These are phyloP conservation scores for Heptranchias perlo DNA, from an alignment of 2,113 vertebrate species.

Conservation along the genomic window DNA sequence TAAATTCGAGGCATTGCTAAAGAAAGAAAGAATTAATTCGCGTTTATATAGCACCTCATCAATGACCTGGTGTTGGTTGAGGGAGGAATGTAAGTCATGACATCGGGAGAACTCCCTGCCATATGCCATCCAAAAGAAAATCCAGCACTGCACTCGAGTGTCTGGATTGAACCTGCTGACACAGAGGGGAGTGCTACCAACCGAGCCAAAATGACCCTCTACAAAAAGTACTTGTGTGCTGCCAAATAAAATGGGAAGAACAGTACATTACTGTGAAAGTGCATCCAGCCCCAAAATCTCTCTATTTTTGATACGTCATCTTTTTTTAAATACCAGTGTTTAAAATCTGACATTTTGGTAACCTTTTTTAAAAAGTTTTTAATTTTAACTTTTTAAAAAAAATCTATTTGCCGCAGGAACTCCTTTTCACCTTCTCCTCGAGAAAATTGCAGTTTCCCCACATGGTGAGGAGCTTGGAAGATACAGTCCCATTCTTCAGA, in stretches of 20 bases:
- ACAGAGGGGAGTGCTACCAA: background rate
- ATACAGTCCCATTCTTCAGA: background rate
- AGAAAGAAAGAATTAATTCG: too few species aligned
- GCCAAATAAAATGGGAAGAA: background rate
- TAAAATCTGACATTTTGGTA: background rate
- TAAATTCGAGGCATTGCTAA: too few species aligned
- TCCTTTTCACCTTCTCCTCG: slow-evolving; percentile 22
- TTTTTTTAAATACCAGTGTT: background rate
- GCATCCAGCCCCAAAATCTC: background rate
- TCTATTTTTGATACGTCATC: background rate
- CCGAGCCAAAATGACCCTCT: background rate
- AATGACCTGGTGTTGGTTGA: background rate
- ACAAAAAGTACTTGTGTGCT: background rate
- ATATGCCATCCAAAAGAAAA: background rate
- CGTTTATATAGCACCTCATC: background rate
- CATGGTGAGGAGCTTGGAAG: background rate
- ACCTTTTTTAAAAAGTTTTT: background rate
- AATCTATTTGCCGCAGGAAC: slow-evolving; percentile 9
- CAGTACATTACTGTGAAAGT: background rate
- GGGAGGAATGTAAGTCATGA: background rate
- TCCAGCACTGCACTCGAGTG: background rate
- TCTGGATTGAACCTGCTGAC: background rate
- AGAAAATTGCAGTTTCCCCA: slow-evolving; percentile 26
- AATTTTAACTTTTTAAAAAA: background rate
- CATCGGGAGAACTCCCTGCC: background rate